phyloP scores from a whole-genome alignment of 2,888 invertebrate genomes.

The Tetragonisca angustula region DNA sequence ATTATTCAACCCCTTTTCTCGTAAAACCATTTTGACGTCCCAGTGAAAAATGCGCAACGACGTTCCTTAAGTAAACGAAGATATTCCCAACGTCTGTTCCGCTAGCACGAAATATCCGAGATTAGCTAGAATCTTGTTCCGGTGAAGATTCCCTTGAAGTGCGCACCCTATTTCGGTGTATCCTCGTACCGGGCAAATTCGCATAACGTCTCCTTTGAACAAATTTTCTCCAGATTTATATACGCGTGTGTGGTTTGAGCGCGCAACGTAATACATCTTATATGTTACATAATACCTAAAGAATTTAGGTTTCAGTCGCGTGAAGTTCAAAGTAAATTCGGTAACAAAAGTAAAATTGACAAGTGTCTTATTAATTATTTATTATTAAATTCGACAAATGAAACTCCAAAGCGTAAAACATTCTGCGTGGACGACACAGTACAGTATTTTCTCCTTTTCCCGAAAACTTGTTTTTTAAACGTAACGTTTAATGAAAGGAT shows the following conservation, averaged over 20 bases:
- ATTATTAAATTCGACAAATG: neutral
- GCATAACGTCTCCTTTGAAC: neutral
- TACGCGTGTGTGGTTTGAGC: neutral
- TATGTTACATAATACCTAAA: neutral
- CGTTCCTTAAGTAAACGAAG: conserved; percentile 33
- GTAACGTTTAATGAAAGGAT: neutral
- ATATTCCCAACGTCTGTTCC: conserved; percentile 10
- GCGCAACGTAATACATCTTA: neutral
- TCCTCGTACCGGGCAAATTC: conserved; percentile 15
- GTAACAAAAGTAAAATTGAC: neutral
- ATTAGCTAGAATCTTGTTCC: conserved; percentile 50
- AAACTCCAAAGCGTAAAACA: neutral
- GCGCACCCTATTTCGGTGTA: conserved; percentile 25
- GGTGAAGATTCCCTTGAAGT: conserved; percentile 36
- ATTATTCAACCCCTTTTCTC: conserved; percentile 51
- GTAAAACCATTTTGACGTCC: conserved; percentile 26
- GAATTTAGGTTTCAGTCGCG: neutral
- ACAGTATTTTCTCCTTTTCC: neutral
- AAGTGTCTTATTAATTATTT: neutral
- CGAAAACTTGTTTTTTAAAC: neutral
- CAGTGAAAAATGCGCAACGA: conserved; percentile 50
- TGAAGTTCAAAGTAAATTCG: neutral
- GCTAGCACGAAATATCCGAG: conserved; percentile 15
- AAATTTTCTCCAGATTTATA: conserved; percentile 6
- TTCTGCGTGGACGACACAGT: neutral